Evolutionary conservation across 92 coral and sea anemone genomes (phyloP).

Genomic region (Porites lobata): DNA sequence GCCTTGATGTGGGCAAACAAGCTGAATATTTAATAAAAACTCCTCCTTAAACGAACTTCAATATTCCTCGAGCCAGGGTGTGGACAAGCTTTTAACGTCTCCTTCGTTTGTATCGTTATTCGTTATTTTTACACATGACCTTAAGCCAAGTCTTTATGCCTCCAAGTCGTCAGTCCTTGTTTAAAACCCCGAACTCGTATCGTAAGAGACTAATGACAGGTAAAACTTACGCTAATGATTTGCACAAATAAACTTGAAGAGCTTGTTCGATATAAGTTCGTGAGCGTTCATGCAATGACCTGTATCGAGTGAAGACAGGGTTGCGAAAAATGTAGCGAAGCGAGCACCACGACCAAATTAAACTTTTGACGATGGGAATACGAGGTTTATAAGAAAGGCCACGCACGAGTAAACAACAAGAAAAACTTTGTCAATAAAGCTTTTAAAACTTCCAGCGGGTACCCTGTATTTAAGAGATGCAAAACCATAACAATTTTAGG

Average conservation of each 20-base stretch:
- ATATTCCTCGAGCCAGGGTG: no score
- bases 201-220: no score
- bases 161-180: no score
- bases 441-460: constrained; percentile 7
- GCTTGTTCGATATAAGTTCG: not conserved
- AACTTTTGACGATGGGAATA: not conserved
- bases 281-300: not conserved
- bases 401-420: not conserved
- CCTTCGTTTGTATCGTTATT: no score
- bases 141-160: no score
- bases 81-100: no score
- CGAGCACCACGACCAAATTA: not conserved
- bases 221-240: not conserved
- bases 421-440: not conserved
- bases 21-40: constrained; percentile 21
- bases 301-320: not conserved
- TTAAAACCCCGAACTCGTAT: no score
- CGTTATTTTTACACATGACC: no score
- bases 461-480: not conserved
- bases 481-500: constrained; percentile 4
- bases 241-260: not conserved
- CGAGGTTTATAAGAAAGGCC: not conserved
- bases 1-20: not conserved
- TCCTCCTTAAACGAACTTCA: not conserved
- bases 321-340: not conserved